These are phyloP conservation scores for Lingula anatina DNA, from an alignment of 2,888 invertebrate genomes.

Conservation along the genomic window DNA sequence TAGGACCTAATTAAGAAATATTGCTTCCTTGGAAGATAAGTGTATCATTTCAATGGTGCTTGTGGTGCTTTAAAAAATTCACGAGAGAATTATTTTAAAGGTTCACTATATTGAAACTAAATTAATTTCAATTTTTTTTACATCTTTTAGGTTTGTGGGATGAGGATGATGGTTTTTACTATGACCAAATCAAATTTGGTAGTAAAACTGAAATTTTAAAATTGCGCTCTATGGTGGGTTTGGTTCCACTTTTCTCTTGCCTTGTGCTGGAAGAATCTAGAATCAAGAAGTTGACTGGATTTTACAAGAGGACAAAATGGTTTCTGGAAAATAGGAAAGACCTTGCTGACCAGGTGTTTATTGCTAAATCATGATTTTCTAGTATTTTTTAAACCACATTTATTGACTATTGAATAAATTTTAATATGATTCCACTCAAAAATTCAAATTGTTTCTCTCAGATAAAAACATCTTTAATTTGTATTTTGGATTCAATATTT, in stretches of 20 bases:
- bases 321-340: conserved; percentile 42
- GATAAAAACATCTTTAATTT: too few species aligned
- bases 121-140: background rate
- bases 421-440: too few species aligned
- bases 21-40: too few species aligned
- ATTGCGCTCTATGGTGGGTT: conserved; percentile 43
- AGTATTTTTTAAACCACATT: too few species aligned
- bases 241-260: conserved; percentile 43
- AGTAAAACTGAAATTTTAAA: conserved; percentile 25
- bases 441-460: too few species aligned
- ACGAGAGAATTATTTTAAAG: too few species aligned
- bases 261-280: conserved; percentile 33
- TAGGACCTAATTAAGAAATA: background rate
- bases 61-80: too few species aligned
- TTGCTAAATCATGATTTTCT: too few species aligned
- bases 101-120: too few species aligned
- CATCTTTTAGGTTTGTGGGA: conserved; percentile 42
- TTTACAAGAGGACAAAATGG: conserved; percentile 42
- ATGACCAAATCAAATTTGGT: conserved; percentile 38
- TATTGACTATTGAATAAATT: too few species aligned
- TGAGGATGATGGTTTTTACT: conserved; percentile 48
- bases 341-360: conserved; percentile 33
- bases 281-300: conserved; percentile 32
- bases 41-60: too few species aligned
- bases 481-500: too few species aligned